These are phyloP conservation scores for Centroberyx gerrardi DNA, from an alignment of 2,797 vertebrate species.

Conservation along the genomic window DNA sequence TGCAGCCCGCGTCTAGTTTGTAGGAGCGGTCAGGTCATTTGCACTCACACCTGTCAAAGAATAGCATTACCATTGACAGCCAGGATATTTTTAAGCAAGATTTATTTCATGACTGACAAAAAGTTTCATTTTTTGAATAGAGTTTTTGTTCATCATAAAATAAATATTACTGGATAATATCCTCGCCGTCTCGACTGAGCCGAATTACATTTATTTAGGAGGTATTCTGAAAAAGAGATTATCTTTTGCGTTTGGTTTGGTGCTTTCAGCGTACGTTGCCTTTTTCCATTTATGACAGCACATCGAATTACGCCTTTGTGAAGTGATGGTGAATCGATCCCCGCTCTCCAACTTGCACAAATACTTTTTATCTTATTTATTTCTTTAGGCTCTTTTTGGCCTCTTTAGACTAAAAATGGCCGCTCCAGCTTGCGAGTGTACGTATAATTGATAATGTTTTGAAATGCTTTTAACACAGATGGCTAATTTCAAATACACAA, in stretches of 20 bases:
- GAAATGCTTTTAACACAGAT: too few species aligned
- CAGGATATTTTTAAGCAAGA: not conserved
- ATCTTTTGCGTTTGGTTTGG: too few species aligned
- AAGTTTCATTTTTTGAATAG: constrained; percentile 14
- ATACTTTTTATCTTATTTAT: constrained; percentile 75
- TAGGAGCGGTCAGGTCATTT: not conserved
- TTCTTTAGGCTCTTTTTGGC: constrained; percentile 37
- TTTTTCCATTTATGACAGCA: not conserved
- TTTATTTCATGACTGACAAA: not conserved
- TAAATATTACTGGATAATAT: not conserved
- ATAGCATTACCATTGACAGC: too few species aligned
- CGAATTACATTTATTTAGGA: too few species aligned
- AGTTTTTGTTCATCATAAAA: not conserved
- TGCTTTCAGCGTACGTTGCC: too few species aligned
- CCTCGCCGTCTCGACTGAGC: too few species aligned
- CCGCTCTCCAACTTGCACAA: constrained; percentile 43
- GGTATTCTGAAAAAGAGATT: too few species aligned
- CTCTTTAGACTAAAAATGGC: not conserved
- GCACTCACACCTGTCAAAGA: not conserved
- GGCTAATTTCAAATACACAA: constrained; percentile 15
- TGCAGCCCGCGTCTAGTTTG: too few species aligned
- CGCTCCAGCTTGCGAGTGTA: too few species aligned
- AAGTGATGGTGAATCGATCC: not conserved
- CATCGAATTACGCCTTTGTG: not conserved
- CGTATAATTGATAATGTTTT: constrained; percentile 5